Evolutionary conservation across 2,888 invertebrate species (phyloP), one percentile per base, ranked within the genome.

Genomic region (Vannuccia rotundouncinata): DNA sequence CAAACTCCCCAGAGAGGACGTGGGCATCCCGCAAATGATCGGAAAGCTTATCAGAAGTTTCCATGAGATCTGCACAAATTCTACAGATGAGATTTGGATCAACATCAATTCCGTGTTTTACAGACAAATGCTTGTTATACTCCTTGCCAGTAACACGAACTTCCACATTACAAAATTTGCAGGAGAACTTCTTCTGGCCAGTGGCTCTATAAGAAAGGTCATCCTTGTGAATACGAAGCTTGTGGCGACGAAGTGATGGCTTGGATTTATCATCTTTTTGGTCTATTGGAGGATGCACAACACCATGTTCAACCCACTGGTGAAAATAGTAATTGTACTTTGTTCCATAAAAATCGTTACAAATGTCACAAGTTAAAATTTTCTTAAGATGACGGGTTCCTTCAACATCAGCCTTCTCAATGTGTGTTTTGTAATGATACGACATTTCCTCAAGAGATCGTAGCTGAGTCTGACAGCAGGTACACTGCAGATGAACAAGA

Each of bases 121-220:
- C 59, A 25, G 29, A 27, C 45, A 80, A 59, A 25, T 80, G 80
- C 25, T 80, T 80, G 13, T 79, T 29, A 59, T 80, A 80, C 27
- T 80, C 80, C 25, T 79, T 22, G 1, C 80, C 80, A 25, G 80
- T 79, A 10, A 80, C 80, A 27, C 79, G 80, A 0, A 80, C 79
- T 45, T 85, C 83, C 1, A 85, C 85, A 1, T 83, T 83, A 81
- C 89, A 89, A 76, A 87, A 84, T 25, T 84, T 84, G 82, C 89
- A 89, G 59, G 25, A 25, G 77, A 80, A 80, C 79, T 80, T 80
- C 31, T 80, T 80, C 29, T 45, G 29, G 25, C 80, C 80, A 45
- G 80, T 80, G 22, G 80, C 80, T 59, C 30, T 28, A 29, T 80
- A 80, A 28, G 80, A 80, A 27, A 80, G 59, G 22, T 80, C 80